Percentiles rank a stretch among this genome's conserved stretches.
These are phyloP conservation scores for Ophion costatus DNA, from an alignment of 2,888 invertebrate species.

Conservation along the genomic window DNA sequence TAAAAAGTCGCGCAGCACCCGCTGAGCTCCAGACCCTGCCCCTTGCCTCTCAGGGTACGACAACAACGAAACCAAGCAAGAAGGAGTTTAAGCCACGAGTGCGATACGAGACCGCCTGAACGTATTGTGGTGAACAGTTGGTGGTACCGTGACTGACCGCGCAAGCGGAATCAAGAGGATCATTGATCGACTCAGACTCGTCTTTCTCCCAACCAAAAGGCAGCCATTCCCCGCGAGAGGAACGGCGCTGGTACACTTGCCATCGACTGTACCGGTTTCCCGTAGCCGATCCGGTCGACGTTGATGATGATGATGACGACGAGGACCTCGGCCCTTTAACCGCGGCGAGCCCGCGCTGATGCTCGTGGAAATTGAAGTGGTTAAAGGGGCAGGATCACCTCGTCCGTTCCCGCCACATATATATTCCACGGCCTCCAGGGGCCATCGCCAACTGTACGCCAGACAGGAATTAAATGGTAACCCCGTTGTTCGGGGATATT, in stretches of 20 bases:
- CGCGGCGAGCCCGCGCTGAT: conserved; percentile 42
- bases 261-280: conserved; percentile 42
- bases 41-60: conserved; percentile 50
- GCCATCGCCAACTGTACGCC: conserved; percentile 24
- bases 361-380: conserved; percentile 67
- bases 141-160: conserved; percentile 21
- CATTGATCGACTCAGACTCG: conserved; percentile 22
- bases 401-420: conserved; percentile 7
- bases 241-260: conserved; percentile 17
- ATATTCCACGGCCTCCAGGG: conserved; percentile 38
- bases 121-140: not conserved
- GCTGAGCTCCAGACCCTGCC: conserved; percentile 37
- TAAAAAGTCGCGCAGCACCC: conserved; percentile 59
- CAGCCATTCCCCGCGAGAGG: conserved; percentile 2
- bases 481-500: conserved; percentile 59
- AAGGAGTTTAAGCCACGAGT: conserved; percentile 13
- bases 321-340: conserved; percentile 43
- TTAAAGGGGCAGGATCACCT: conserved; percentile 64
- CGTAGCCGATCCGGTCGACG: not conserved
- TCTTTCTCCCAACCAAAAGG: not conserved
- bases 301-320: conserved; percentile 30
- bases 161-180: not conserved
- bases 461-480: conserved; percentile 65
- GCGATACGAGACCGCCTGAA: not conserved
- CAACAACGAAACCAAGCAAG: conserved; percentile 32